A percentile compares a stretch with the other conserved stretches of the same genome.
phyloP scores from a whole-genome alignment of 2,888 invertebrate genomes.

The Leistus spinibarbis region DNA sequence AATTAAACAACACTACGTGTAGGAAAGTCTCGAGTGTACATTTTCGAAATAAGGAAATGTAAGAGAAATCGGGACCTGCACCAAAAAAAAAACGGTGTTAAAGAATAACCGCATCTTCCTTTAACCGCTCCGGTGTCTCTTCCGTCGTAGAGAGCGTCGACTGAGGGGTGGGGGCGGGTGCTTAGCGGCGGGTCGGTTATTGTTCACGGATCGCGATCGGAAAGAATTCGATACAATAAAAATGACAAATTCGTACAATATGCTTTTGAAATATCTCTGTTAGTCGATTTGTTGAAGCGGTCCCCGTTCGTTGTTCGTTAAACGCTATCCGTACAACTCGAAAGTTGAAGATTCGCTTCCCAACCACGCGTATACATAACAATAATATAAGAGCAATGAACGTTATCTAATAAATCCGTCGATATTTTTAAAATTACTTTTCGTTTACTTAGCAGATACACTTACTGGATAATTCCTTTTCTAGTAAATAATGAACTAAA shows the following conservation, averaged over 20 bases:
- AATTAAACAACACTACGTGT: no score
- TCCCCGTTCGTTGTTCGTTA: neutral
- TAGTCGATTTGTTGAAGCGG: neutral
- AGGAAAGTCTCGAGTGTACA: no score
- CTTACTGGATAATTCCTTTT: no score
- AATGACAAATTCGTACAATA: conserved; percentile 31
- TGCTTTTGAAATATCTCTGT: conserved; percentile 24
- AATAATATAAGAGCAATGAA: no score
- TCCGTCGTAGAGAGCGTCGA: neutral
- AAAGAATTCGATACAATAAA: conserved; percentile 31
- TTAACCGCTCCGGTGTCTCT: neutral
- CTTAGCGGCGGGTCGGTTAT: neutral
- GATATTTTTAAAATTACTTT: no score
- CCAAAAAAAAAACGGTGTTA: neutral
- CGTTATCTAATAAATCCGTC: no score
- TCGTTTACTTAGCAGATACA: no score
- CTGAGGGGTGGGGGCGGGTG: neutral
- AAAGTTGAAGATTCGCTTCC: no score
- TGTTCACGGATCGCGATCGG: conserved; percentile 8
- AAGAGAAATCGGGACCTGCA: neutral
- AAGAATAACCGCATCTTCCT: neutral
- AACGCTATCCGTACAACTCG: no score
- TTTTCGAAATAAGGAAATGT: neutral
- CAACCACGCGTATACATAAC: no score
- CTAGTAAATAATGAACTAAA: no score